phyloP scores from a whole-genome alignment of 2,797 vertebrate species.

The Xenops minutus region DNA sequence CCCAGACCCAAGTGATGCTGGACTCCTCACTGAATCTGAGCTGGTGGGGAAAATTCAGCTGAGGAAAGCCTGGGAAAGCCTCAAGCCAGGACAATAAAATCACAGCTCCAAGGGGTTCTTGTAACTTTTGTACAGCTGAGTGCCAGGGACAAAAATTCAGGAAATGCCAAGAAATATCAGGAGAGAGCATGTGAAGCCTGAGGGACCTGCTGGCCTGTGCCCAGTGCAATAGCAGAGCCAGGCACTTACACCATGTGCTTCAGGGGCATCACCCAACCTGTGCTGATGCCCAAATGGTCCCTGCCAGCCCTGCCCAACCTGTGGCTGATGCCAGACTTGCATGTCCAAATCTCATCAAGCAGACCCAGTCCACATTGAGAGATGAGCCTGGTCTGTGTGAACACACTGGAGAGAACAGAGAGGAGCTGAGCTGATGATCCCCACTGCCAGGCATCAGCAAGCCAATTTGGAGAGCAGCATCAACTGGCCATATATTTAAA shows the following conservation, averaged over 20 bases:
- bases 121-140: neutral
- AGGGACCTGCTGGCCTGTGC: neutral
- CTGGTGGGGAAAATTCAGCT: neutral
- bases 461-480: neutral
- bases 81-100: neutral
- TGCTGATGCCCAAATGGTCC: neutral
- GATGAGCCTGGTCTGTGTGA: neutral
- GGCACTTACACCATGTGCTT: neutral
- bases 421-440: neutral
- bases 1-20: neutral
- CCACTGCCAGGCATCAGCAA: rapidly evolving
- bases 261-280: neutral
- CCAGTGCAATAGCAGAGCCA: neutral
- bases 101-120: neutral
- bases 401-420: neutral
- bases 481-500: neutral
- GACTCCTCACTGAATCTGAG: neutral
- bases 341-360: neutral
- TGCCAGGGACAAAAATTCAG: neutral
- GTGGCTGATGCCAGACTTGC: neutral
- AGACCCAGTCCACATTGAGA: neutral
- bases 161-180: neutral
- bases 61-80: neutral
- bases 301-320: neutral
- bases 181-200: neutral